A percentile compares a stretch with the other conserved stretches of the same genome.
phyloP scores from a whole-genome alignment of 2,888 invertebrate genomes.

The Cataglyphis livida region DNA sequence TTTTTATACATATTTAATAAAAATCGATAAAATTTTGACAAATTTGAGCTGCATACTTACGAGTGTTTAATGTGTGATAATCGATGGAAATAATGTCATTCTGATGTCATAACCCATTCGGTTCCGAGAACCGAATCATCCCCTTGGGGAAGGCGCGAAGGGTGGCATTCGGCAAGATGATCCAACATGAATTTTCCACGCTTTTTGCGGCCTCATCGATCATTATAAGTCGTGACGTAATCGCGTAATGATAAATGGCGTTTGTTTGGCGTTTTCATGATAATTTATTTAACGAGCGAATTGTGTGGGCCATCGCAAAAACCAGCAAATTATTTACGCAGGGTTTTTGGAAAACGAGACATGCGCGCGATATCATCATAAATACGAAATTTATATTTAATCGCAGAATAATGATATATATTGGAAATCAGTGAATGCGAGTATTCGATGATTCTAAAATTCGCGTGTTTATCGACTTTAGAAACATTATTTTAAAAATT shows the following conservation, averaged over 20 bases:
- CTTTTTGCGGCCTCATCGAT: slow-evolving; percentile 55
- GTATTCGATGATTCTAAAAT: neutral
- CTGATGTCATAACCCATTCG: slow-evolving; percentile 26
- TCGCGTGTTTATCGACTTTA: neutral
- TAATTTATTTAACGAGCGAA: slow-evolving; percentile 34
- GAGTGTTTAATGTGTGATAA: neutral
- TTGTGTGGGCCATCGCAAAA: slow-evolving; percentile 24
- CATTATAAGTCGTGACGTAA: slow-evolving; percentile 60
- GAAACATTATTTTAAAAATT: neutral
- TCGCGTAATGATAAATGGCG: slow-evolving; percentile 29
- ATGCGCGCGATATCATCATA: neutral
- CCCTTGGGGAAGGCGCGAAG: slow-evolving; percentile 1
- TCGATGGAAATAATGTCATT: slow-evolving; percentile 56
- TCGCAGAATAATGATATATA: neutral
- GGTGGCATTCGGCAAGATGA: slow-evolving; percentile 43
- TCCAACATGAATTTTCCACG: slow-evolving; percentile 65
- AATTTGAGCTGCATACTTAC: slow-evolving; percentile 46
- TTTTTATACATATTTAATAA: neutral
- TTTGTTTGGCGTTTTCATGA: slow-evolving; percentile 30
- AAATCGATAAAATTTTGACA: slow-evolving; percentile 51
- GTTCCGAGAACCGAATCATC: slow-evolving; percentile 49
- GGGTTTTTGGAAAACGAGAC: slow-evolving; percentile 24
- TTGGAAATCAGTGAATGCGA: neutral
- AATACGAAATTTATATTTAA: neutral
- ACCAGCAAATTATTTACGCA: slow-evolving; percentile 34